Evolutionary conservation across 2,888 invertebrate species (phyloP), one percentile per base, ranked within the genome.

Genomic region (Aphidius colemani): DNA sequence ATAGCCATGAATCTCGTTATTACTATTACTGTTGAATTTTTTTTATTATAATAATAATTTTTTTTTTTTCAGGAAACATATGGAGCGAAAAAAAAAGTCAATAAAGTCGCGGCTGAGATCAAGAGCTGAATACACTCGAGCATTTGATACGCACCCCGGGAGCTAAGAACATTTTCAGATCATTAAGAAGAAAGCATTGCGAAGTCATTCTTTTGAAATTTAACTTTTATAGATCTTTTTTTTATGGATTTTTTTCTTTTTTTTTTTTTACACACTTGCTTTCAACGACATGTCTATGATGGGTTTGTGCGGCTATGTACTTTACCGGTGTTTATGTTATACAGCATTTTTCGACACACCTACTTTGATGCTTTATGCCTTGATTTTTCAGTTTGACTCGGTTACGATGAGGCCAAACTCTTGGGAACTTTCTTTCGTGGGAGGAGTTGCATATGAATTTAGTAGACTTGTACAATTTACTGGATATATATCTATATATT

Each of bases 131-230:
- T 53, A 51, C 46, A 60, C 61, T 45, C 45, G 49, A 18, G 30
- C 40, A 72, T 72, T 70, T 66, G 71, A 64, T 66, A 69, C 70
- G 71, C 70, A 62, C 69, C 66, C 69, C 69, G 65, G 67, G 70
- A 69, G 71, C 72, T 70, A 63, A 66, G 67, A 69, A 66, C 67
- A 53, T 64, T 64, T 64, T 65, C 55, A 46, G 63, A 67, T 70
- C 70, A 70, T 70, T 69, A 69, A 65, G 55, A 61, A 53, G 64
- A 59, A 43, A 64, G 59, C 59, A 55, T 46, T 46, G 57, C 46
- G 39, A 44, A 64, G 64, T 64, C 64, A 64, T 59, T 59, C 64
- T 55, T 13, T 45, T 55, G 64, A 64, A 64, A 64, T 59, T 64
- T 59, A 64, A 30, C 30, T 30, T 30, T 30, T 30, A 41, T 63